Conservation (phyloP, 2,888 invertebrate species). For the Labia minor region DNA sequence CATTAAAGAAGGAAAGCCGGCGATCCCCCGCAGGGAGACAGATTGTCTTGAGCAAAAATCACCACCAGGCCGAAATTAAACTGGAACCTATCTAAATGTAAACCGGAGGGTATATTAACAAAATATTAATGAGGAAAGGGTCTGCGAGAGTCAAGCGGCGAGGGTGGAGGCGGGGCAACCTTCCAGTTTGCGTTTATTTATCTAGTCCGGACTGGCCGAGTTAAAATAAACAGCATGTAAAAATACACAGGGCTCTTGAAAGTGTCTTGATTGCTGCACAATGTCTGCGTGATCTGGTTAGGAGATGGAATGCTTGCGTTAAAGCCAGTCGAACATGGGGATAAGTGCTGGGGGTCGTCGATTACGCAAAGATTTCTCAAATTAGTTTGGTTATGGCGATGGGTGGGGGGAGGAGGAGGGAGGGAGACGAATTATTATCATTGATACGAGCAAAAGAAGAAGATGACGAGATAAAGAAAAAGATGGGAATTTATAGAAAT, state of each 20-base stretch:
- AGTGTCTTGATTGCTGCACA: constrained; percentile 7
- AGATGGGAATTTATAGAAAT: too few relatives aligned
- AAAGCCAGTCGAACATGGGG: background rate
- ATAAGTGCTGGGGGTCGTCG: background rate
- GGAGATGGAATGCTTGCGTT: background rate
- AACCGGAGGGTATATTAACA: background rate
- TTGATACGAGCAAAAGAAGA: too few relatives aligned
- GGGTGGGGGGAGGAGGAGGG: too few relatives aligned
- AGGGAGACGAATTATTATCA: too few relatives aligned
- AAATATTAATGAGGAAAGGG: constrained; percentile 13
- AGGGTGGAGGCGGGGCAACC: background rate
- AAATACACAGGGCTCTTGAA: constrained; percentile 2
- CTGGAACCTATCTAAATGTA: background rate
- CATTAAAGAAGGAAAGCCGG: background rate
- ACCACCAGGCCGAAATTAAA: background rate
- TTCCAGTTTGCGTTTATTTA: constrained; percentile 13
- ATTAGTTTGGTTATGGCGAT: too few relatives aligned
- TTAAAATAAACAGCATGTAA: constrained; percentile 13
- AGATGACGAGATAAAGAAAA: too few relatives aligned
- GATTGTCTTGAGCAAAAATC: constrained; percentile 2
- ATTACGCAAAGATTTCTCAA: background rate
- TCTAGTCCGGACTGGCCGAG: constrained; percentile 7
- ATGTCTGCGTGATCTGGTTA: background rate
- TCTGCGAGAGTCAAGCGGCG: background rate
- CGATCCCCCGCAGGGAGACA: background rate